phyloP scores from a whole-genome alignment of 1,140 invertebrate species.

The Tetramorium parvispinum region DNA sequence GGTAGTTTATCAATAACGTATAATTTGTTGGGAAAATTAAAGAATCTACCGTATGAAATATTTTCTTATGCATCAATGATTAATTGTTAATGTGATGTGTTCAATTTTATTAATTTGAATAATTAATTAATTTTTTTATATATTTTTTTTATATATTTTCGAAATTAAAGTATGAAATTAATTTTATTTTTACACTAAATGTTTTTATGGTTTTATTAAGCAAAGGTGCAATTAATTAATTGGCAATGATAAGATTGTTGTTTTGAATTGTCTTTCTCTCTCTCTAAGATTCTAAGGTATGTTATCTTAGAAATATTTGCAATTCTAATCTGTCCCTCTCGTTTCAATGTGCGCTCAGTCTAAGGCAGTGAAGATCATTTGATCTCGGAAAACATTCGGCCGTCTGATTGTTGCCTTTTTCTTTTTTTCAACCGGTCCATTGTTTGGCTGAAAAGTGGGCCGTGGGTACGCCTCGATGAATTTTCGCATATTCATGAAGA shows the following conservation, averaged over 20 bases:
- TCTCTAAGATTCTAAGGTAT: not conserved
- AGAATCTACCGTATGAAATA: not conserved
- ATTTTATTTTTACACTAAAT: not conserved
- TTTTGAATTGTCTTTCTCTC: not conserved
- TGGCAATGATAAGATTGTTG: not conserved
- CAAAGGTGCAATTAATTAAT: not conserved
- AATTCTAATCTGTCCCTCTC: conserved; percentile 19
- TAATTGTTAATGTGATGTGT: not conserved
- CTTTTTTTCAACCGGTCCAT: conserved; percentile 24
- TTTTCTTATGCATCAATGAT: not conserved
- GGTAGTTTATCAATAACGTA: not conserved
- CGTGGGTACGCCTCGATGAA: conserved; percentile 55
- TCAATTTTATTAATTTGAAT: not conserved
- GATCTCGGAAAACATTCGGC: conserved; percentile 48
- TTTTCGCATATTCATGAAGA: conserved; percentile 61
- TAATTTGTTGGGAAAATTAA: not conserved
- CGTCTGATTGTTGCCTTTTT: conserved; percentile 21
- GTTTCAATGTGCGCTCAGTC: not conserved
- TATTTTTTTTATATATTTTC: not conserved
- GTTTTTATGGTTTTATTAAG: not conserved
- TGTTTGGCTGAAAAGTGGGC: conserved; percentile 54
- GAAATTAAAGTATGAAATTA: not conserved
- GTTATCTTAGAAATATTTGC: conserved; percentile 1
- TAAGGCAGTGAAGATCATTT: conserved; percentile 20
- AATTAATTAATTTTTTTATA: not conserved